Evolutionary conservation across 2,888 invertebrate species (phyloP).

Genomic region (Heliconius erato): DNA sequence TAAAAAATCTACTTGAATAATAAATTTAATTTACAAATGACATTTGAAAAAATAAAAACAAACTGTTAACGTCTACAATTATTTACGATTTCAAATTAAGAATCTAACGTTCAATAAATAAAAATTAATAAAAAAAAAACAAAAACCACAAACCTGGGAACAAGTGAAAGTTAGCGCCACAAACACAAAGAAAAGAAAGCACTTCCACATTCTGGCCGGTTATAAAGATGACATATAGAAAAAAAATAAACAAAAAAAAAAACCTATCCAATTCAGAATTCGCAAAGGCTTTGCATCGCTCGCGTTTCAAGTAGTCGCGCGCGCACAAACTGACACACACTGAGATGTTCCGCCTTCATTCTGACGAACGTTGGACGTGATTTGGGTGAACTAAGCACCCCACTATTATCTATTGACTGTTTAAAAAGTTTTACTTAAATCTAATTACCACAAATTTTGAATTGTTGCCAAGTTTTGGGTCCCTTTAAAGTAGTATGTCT

Average conservation of each 20-base stretch:
- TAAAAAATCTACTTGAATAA: no score
- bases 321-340: conserved; percentile 71
- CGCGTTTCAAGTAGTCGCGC: conserved; percentile 71
- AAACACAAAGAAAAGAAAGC: conserved; percentile 72
- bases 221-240: conserved; percentile 53
- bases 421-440: conserved; percentile 16
- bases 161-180: conserved; percentile 72
- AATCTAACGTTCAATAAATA: neutral
- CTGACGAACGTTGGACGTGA: conserved; percentile 67
- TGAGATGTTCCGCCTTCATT: conserved; percentile 64
- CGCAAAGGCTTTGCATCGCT: conserved; percentile 71
- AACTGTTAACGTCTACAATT: neutral
- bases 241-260: conserved; percentile 58
- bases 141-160: conserved; percentile 69
- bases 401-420: conserved; percentile 61
- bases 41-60: neutral
- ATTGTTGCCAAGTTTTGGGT: neutral
- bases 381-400: conserved; percentile 71
- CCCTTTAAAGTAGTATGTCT: neutral
- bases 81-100: conserved; percentile 1
- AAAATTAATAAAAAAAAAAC: neutral
- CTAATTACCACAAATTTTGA: conserved; percentile 11
- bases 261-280: conserved; percentile 66
- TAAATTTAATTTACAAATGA: neutral
- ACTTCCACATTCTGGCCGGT: conserved; percentile 76